phyloP scores from a whole-genome alignment of 2,888 invertebrate species.

The Acronicta alni region DNA sequence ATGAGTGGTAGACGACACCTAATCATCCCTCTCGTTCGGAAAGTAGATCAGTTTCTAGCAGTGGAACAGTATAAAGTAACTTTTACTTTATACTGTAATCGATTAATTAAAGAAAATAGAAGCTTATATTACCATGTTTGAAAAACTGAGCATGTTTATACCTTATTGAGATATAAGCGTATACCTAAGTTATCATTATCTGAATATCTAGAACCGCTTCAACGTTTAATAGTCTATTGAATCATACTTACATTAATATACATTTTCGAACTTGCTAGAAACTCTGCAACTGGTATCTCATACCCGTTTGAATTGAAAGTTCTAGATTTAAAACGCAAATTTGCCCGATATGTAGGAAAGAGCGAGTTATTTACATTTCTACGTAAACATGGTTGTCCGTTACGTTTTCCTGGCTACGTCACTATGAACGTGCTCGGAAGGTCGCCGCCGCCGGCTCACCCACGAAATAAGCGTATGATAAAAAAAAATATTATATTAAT shows the following conservation, averaged over 20 bases:
- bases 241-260: constrained; percentile 2
- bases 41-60: too few relatives aligned
- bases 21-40: too few relatives aligned
- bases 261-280: constrained; percentile 32
- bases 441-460: constrained; percentile 24
- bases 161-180: too few relatives aligned
- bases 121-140: too few relatives aligned
- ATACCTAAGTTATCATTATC: background rate
- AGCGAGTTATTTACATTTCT: constrained; percentile 48
- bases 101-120: too few relatives aligned
- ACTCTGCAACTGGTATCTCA: constrained; percentile 1
- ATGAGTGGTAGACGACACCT: too few relatives aligned
- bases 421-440: constrained; percentile 37
- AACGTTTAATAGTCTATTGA: background rate
- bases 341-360: constrained; percentile 29
- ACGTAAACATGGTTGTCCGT: constrained; percentile 43
- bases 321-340: constrained; percentile 50
- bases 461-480: constrained; percentile 22
- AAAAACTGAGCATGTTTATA: too few relatives aligned
- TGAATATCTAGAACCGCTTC: background rate
- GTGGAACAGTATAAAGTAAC: too few relatives aligned
- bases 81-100: too few relatives aligned
- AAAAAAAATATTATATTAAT: too few relatives aligned
- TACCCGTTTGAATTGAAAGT: constrained; percentile 31
- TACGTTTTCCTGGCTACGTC: constrained; percentile 45